Conservation (phyloP, 2,888 invertebrate genomes). For the Syrista parreyssii region DNA sequence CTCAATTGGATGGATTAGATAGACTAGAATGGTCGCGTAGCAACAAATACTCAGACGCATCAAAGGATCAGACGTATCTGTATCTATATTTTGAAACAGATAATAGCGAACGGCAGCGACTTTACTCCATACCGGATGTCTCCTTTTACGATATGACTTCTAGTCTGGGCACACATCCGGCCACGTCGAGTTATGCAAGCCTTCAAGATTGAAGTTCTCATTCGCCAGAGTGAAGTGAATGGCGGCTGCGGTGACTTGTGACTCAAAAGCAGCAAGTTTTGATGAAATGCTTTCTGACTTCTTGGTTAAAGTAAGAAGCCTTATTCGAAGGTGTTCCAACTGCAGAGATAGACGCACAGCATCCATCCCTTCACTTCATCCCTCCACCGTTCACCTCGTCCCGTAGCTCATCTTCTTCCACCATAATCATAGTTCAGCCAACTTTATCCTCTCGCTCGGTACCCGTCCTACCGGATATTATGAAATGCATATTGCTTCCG, state of each 20-base stretch:
- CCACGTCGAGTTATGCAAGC: conserved; percentile 14
- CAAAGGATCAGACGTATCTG: too few species aligned
- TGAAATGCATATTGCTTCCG: conserved; percentile 42
- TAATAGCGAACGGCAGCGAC: too few species aligned
- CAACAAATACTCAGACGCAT: too few species aligned
- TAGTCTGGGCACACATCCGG: too few species aligned
- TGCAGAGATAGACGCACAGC: background rate
- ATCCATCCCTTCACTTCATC: conserved; percentile 13
- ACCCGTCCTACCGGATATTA: conserved; percentile 30
- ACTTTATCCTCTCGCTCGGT: conserved; percentile 33
- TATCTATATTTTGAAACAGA: too few species aligned
- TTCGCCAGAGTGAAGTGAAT: conserved; percentile 28
- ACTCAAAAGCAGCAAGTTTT: conserved; percentile 45
- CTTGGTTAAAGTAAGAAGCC: conserved; percentile 23
- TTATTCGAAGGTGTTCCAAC: conserved; percentile 23
- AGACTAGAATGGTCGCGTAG: too few species aligned
- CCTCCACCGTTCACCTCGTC: conserved; percentile 15
- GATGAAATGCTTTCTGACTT: conserved; percentile 46
- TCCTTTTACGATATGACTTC: too few species aligned
- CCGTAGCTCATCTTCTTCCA: conserved; percentile 11
- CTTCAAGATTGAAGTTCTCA: conserved; percentile 28
- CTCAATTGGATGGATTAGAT: too few species aligned
- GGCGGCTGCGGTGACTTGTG: conserved; percentile 13
- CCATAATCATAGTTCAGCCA: conserved; percentile 44
- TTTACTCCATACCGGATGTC: too few species aligned